A percentile compares a stretch with the other conserved stretches of the same genome.
Conservation (phyloP, 2,888 invertebrate genomes). For the Phasia obesa region DNA sequence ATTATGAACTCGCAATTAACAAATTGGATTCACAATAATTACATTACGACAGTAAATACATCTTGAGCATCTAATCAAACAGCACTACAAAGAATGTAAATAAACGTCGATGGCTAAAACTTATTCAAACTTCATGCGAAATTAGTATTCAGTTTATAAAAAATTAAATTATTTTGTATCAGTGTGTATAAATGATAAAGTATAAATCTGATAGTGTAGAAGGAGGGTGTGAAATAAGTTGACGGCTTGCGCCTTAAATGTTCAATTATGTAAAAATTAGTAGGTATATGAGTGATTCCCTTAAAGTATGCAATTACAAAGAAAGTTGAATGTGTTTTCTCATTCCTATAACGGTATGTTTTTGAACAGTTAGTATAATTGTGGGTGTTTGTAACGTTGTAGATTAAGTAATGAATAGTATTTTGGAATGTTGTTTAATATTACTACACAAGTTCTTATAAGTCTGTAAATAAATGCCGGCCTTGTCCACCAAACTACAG, state of each 20-base stretch:
- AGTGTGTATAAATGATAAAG: not conserved
- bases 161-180: not conserved
- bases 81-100: not conserved
- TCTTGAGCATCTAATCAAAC: not conserved
- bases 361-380: not conserved
- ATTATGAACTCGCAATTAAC: conserved; percentile 25
- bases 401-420: not conserved
- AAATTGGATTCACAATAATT: conserved; percentile 30
- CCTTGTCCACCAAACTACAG: not conserved
- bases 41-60: not conserved
- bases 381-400: conserved; percentile 13
- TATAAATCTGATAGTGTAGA: not conserved
- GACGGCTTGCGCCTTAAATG: conserved; percentile 63
- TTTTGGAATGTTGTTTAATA: conserved; percentile 16
- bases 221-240: conserved; percentile 36
- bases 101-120: not conserved
- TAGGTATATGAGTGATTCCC: conserved; percentile 50
- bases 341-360: not conserved
- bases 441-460: not conserved
- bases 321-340: conserved; percentile 34
- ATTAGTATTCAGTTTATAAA: no score
- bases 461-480: not conserved
- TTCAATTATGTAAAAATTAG: conserved; percentile 72
- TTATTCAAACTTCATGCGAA: not conserved
- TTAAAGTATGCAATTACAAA: conserved; percentile 67